These are phyloP conservation scores for Noctua janthina DNA, from an alignment of 2,888 invertebrate species.

Conservation along the genomic window DNA sequence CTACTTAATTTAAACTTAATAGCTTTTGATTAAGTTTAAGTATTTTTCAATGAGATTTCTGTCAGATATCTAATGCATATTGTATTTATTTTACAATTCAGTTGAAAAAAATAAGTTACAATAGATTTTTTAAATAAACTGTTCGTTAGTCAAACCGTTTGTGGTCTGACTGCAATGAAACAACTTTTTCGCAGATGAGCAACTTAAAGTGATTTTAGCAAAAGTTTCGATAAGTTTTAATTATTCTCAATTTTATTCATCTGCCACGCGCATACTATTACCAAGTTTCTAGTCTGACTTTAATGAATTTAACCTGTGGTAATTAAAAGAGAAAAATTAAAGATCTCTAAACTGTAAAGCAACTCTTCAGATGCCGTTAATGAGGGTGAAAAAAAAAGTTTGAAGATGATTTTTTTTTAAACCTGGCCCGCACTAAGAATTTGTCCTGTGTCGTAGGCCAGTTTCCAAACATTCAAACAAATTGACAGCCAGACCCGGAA, in stretches of 20 bases:
- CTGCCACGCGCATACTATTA: slow-evolving; percentile 28
- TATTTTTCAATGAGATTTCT: slow-evolving; percentile 5
- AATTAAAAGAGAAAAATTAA: slow-evolving; percentile 8
- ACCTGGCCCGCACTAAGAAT: no score
- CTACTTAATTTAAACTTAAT: slow-evolving; percentile 24
- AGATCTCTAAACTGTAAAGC: neutral
- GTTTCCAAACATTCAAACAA: no score
- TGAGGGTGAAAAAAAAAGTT: neutral
- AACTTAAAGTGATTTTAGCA: slow-evolving; percentile 43
- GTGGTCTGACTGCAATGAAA: slow-evolving; percentile 35
- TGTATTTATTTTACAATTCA: neutral
- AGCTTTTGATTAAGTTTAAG: neutral
- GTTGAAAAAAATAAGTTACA: slow-evolving; percentile 29
- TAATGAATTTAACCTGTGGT: slow-evolving; percentile 33
- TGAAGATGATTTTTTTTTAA: no score
- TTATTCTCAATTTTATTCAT: slow-evolving; percentile 38
- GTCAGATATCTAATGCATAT: slow-evolving; percentile 9
- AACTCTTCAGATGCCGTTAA: neutral
- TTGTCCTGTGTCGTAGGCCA: no score
- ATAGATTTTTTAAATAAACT: slow-evolving; percentile 24
- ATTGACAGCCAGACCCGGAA: no score
- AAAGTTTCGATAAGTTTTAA: slow-evolving; percentile 44
- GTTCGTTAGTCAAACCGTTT: slow-evolving; percentile 29
- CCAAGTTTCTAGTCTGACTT: slow-evolving; percentile 14
- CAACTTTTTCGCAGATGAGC: slow-evolving; percentile 37